phyloP scores from a whole-genome alignment of 2,797 vertebrate genomes.

The Meda fulgida region DNA sequence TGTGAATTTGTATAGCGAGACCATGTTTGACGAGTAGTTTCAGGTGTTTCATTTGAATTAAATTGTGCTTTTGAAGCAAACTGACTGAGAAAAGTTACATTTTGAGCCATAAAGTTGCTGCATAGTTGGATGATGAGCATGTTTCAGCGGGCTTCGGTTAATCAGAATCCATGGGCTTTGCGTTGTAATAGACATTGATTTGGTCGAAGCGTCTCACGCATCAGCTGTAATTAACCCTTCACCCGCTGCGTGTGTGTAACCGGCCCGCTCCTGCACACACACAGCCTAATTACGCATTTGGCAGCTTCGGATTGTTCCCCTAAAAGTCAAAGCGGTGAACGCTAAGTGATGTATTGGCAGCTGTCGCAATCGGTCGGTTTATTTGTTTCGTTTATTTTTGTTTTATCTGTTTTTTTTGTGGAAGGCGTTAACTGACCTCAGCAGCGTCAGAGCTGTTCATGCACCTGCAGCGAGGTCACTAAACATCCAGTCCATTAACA shows the following conservation, averaged over 20 bases:
- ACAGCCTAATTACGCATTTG: constrained; percentile 75
- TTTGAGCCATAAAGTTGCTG: background rate
- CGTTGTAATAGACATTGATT: constrained; percentile 86
- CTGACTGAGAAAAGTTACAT: background rate
- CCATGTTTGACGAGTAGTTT: no score
- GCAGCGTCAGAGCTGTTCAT: constrained; percentile 54
- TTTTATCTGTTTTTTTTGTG: constrained; percentile 35
- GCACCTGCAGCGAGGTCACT: constrained; percentile 64
- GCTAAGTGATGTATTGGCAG: constrained; percentile 71
- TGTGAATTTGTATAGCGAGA: background rate
- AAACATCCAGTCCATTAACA: constrained; percentile 47
- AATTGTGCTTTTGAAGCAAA: background rate
- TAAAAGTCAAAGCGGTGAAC: constrained; percentile 70
- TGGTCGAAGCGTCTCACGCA: constrained; percentile 83
- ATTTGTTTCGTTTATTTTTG: constrained; percentile 76
- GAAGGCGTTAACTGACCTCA: constrained; percentile 44
- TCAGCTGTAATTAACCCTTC: constrained; percentile 88
- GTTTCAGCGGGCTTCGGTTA: constrained; percentile 69
- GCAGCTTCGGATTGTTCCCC: constrained; percentile 60
- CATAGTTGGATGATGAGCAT: background rate
- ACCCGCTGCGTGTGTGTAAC: constrained; percentile 84
- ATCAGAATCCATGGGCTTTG: constrained; percentile 80
- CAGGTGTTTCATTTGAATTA: background rate
- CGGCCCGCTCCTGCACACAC: background rate
- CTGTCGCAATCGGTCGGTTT: constrained; percentile 82